Percentiles rank a stretch among this genome's conserved stretches.
These are phyloP conservation scores for Colletes collaris DNA, from an alignment of 2,888 invertebrate species.

Conservation along the genomic window DNA sequence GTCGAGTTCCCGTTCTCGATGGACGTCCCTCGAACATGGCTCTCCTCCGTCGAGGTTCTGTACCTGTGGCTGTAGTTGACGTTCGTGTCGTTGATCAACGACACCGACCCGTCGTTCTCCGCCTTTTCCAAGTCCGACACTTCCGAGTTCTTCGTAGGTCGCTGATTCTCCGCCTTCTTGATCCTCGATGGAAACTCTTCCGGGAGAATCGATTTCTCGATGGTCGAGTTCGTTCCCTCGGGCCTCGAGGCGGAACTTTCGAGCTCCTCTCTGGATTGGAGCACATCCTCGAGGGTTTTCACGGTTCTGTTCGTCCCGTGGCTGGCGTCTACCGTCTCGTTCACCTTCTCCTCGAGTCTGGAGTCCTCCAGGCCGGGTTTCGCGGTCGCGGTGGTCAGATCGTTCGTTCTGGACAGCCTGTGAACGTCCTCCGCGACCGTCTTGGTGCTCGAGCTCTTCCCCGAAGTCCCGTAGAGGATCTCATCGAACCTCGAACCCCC, in stretches of 20 bases:
- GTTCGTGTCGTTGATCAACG: constrained; percentile 75
- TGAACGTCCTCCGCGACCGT: constrained; percentile 37
- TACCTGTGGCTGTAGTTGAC: constrained; percentile 67
- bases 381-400: constrained; percentile 43
- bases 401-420: constrained; percentile 48
- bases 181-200: constrained; percentile 12
- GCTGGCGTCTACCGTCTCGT: background rate
- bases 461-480: constrained; percentile 35
- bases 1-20: constrained; percentile 60
- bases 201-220: background rate
- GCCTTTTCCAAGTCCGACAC: constrained; percentile 52
- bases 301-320: background rate
- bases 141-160: constrained; percentile 47
- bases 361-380: constrained; percentile 42
- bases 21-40: constrained; percentile 12
- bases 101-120: constrained; percentile 57
- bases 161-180: constrained; percentile 1
- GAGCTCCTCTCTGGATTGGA: background rate
- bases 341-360: constrained; percentile 28
- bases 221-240: background rate
- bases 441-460: constrained; percentile 61
- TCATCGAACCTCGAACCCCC: constrained; percentile 44
- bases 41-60: constrained; percentile 53
- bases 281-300: background rate
- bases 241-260: background rate